phyloP scores from a whole-genome alignment of 2,113 vertebrate genomes.

The Puma concolor region DNA sequence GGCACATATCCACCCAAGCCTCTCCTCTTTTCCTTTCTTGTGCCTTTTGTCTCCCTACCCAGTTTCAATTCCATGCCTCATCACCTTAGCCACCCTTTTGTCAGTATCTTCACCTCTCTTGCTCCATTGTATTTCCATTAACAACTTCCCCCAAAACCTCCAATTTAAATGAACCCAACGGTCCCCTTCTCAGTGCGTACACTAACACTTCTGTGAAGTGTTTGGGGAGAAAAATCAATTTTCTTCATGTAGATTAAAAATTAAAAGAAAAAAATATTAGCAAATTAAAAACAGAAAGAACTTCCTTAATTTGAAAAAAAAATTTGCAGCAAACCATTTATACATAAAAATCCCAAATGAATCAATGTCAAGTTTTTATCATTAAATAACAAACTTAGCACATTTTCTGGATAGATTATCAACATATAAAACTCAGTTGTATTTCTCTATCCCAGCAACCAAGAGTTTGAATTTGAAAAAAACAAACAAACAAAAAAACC shows the following conservation, averaged over 20 bases:
- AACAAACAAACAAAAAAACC: too few species aligned
- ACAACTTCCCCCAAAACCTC: not conserved
- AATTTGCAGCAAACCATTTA: not conserved
- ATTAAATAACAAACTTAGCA: not conserved
- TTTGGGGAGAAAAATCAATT: not conserved
- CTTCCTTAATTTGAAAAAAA: not conserved
- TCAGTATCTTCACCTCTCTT: not conserved
- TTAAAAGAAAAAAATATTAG: not conserved
- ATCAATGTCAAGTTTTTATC: not conserved
- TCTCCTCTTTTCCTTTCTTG: not conserved
- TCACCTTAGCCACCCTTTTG: not conserved
- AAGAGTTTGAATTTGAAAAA: not conserved
- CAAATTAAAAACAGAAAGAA: not conserved
- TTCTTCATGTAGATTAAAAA: not conserved
- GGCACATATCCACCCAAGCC: rapidly evolving
- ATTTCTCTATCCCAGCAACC: not conserved
- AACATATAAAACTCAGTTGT: not conserved
- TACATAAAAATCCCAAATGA: not conserved
- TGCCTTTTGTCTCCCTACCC: not conserved
- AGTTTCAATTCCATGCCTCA: not conserved
- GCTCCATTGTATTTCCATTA: not conserved
- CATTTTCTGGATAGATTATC: not conserved
- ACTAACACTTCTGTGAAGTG: not conserved
- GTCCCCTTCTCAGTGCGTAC: not conserved
- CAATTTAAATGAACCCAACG: not conserved